Conservation (phyloP, 2,113 vertebrate genomes). For the Centropristis striata region DNA sequence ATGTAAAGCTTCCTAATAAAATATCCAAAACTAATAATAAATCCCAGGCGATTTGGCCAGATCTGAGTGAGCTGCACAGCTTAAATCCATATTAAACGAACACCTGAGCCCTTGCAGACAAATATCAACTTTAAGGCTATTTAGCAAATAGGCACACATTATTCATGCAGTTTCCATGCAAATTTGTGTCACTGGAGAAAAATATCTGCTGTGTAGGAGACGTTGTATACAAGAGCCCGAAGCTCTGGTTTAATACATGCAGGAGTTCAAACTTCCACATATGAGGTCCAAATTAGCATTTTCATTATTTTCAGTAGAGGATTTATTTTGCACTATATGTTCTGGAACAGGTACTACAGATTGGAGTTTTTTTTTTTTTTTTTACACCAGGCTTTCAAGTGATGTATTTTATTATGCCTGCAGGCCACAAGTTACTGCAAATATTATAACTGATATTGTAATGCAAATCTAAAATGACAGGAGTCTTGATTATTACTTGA, state of each 20-base stretch:
- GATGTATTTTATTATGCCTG: neutral
- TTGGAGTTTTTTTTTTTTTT: slow-evolving; percentile 8
- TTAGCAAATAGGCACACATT: slow-evolving; percentile 64
- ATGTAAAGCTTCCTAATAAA: slow-evolving; percentile 61
- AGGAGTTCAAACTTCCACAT: slow-evolving; percentile 25
- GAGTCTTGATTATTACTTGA: too few species aligned
- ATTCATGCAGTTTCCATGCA: slow-evolving; percentile 68
- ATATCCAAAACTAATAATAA: slow-evolving; percentile 56
- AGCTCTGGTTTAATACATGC: slow-evolving; percentile 46
- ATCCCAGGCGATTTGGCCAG: slow-evolving; percentile 8
- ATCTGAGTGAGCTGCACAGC: slow-evolving; percentile 30
- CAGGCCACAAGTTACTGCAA: neutral
- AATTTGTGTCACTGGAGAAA: slow-evolving; percentile 53
- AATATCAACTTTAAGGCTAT: slow-evolving; percentile 51
- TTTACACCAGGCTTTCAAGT: neutral
- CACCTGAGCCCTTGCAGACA: slow-evolving; percentile 16
- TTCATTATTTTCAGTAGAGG: slow-evolving; percentile 33
- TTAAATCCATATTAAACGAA: slow-evolving; percentile 57
- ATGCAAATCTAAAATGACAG: neutral
- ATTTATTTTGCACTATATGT: neutral
- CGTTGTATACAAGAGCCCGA: slow-evolving; percentile 4
- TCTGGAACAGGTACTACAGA: slow-evolving; percentile 5
- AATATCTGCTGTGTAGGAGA: slow-evolving; percentile 26
- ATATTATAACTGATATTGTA: slow-evolving; percentile 2
- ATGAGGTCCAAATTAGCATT: slow-evolving; percentile 37